Percentiles rank a stretch among this genome's conserved stretches.
Conservation (phyloP, 2,113 vertebrate species). For the Myotis lucifugus region DNA sequence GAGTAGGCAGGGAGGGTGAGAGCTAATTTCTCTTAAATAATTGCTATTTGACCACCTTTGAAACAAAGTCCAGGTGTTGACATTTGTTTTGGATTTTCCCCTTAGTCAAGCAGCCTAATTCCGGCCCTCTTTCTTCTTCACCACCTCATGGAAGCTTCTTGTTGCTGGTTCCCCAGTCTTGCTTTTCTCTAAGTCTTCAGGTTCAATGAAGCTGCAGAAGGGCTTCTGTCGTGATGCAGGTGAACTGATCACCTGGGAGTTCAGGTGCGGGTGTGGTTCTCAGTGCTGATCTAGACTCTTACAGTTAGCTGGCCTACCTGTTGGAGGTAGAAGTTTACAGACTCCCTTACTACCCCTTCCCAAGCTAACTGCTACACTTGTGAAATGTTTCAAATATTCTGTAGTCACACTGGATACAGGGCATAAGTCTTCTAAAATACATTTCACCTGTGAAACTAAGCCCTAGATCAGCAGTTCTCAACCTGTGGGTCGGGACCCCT, state of each 20-base stretch:
- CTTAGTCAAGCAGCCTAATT: neutral
- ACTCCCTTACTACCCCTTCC: neutral
- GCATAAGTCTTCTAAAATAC: neutral
- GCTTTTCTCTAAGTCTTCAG: neutral
- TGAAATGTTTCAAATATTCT: neutral
- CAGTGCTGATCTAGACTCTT: neutral
- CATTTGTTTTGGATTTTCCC: neutral
- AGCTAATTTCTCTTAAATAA: neutral
- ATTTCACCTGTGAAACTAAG: neutral
- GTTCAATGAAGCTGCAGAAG: neutral
- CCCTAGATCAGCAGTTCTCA: neutral
- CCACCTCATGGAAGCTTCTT: neutral
- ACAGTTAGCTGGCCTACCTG: neutral
- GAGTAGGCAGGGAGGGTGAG: neutral
- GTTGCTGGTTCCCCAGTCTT: neutral
- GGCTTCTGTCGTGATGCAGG: fast-evolving
- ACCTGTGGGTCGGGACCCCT: too few relatives aligned
- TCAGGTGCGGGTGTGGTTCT: neutral
- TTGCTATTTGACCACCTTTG: neutral
- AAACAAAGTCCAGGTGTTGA: neutral
- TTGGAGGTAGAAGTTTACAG: neutral
- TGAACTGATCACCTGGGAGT: neutral
- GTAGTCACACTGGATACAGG: neutral
- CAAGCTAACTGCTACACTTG: neutral
- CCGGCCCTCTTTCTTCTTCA: neutral